Percentiles rank a stretch among this genome's conserved stretches.
Conservation (phyloP, 2,113 vertebrate genomes). For the Macrotis lagotis region DNA sequence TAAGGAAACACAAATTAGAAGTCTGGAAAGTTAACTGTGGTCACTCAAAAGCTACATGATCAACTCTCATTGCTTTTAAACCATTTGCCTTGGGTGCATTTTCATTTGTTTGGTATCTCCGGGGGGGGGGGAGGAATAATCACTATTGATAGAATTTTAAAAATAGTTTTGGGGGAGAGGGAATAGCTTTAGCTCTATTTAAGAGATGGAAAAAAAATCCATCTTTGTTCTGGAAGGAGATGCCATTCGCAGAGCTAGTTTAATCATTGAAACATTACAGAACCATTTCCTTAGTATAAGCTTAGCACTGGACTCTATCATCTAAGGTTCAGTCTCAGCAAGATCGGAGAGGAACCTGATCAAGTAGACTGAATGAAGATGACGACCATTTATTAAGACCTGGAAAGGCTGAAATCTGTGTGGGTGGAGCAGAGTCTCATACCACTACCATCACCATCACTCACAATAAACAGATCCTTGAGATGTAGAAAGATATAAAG, state of each 20-base stretch:
- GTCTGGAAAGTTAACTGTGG: background rate
- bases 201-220: background rate
- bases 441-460: background rate
- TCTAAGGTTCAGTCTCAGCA: background rate
- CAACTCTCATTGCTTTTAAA: background rate
- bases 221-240: background rate
- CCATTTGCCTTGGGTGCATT: background rate
- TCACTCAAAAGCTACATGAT: background rate
- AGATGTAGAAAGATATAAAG: background rate
- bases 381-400: background rate
- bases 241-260: background rate
- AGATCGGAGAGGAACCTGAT: background rate
- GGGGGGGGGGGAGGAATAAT: background rate
- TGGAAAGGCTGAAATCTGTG: background rate
- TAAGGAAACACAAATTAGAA: conserved; percentile 14
- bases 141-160: background rate
- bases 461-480: background rate
- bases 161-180: background rate
- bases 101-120: background rate
- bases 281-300: background rate
- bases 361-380: background rate
- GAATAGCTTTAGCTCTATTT: background rate
- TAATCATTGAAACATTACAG: background rate
- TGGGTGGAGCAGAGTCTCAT: background rate
- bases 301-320: background rate